phyloP scores from a whole-genome alignment of 1,140 invertebrate genomes.

The Diabrotica undecimpunctata region DNA sequence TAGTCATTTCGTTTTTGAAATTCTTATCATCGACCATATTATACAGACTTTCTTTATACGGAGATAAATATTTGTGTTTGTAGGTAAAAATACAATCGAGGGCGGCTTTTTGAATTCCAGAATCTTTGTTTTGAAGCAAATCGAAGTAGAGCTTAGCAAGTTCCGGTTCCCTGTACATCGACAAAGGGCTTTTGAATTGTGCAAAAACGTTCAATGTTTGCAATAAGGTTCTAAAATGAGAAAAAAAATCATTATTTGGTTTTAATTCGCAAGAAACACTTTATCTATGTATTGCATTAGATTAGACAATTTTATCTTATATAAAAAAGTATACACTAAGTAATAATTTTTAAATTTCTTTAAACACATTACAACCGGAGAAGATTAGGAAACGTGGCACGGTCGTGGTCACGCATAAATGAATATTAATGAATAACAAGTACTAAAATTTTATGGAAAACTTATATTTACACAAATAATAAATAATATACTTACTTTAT shows the following conservation, averaged over 20 bases:
- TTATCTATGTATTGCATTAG: no score
- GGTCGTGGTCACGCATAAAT: no score
- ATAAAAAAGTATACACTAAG: no score
- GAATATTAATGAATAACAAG: no score
- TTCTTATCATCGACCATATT: conserved; percentile 82
- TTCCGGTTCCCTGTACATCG: conserved; percentile 70
- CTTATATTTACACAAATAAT: no score
- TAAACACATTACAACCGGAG: no score
- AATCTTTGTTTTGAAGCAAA: conserved; percentile 73
- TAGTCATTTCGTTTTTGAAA: conserved; percentile 77
- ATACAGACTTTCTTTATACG: conserved; percentile 75
- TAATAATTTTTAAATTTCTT: no score
- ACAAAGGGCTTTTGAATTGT: conserved; percentile 76
- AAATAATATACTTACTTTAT: conserved; percentile 28
- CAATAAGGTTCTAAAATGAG: conserved; percentile 59
- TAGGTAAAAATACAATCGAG: conserved; percentile 83
- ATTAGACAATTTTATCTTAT: no score
- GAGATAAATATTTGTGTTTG: conserved; percentile 69
- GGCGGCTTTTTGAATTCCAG: conserved; percentile 76
- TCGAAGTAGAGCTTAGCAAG: conserved; percentile 73
- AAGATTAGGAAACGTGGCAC: no score
- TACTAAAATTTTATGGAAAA: no score
- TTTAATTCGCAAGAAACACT: no score
- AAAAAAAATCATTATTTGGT: neutral
- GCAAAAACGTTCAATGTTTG: conserved; percentile 73